Evolutionary conservation across 2,113 vertebrate genomes (phyloP).

Genomic region (Benitochromis conjunctus): DNA sequence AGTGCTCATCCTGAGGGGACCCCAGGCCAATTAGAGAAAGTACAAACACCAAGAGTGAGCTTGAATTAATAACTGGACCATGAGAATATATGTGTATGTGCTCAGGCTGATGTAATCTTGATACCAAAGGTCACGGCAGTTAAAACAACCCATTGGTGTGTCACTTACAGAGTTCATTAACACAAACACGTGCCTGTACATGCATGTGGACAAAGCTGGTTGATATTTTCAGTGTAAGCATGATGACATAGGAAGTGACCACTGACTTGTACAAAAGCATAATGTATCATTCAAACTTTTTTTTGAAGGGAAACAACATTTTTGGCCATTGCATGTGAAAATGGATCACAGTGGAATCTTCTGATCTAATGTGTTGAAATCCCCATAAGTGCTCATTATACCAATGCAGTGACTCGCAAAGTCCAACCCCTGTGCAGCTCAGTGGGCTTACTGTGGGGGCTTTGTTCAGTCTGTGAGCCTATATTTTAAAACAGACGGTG

Average conservation of each 20-base stretch:
- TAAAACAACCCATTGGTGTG: constrained; percentile 1
- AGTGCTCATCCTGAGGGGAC: constrained; percentile 15
- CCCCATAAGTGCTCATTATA: constrained; percentile 31
- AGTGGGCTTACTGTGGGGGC: constrained; percentile 44
- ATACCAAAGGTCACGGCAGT: constrained; percentile 7
- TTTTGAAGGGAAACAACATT: background rate
- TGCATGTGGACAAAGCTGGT: background rate
- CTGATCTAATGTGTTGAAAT: constrained; percentile 27
- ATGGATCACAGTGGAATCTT: background rate
- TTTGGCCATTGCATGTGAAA: constrained; percentile 2
- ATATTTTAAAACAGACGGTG: constrained; percentile 38
- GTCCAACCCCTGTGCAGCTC: constrained; percentile 18
- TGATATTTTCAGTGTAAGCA: background rate
- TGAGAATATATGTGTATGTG: background rate
- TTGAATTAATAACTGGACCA: constrained; percentile 3
- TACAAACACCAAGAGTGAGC: constrained; percentile 3
- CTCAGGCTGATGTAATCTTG: constrained; percentile 4
- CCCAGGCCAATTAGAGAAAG: background rate
- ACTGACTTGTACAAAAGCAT: background rate
- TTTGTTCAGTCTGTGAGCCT: constrained; percentile 57
- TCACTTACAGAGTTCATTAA: background rate
- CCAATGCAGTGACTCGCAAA: constrained; percentile 36
- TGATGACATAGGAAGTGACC: background rate
- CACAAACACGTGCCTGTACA: background rate
- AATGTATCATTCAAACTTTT: background rate